Percentiles rank a stretch among this genome's conserved stretches.
Conservation (phyloP, 2,797 vertebrate genomes). For the Sebastes iracundus region DNA sequence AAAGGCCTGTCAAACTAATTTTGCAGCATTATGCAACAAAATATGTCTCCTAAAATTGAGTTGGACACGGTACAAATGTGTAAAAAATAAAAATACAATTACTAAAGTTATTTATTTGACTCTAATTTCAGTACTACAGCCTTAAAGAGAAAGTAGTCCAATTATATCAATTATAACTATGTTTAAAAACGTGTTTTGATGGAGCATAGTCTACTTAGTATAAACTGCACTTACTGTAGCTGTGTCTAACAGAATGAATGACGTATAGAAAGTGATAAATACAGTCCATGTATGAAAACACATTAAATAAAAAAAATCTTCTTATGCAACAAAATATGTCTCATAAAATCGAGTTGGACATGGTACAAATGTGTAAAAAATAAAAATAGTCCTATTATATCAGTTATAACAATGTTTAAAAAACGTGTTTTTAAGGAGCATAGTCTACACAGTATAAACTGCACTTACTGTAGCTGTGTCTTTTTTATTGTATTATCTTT, state of each 20-base stretch:
- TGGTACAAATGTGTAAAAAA: too few species aligned
- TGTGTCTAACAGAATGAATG: slow-evolving; percentile 42
- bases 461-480: background rate
- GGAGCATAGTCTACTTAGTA: background rate
- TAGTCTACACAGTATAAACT: background rate
- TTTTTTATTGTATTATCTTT: too few species aligned
- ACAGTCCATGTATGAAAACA: background rate
- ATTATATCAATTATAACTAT: background rate
- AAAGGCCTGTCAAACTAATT: slow-evolving; percentile 65
- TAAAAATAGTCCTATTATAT: too few species aligned
- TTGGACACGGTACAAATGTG: background rate
- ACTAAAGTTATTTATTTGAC: background rate
- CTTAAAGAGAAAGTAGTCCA: background rate
- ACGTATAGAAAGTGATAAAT: slow-evolving; percentile 27
- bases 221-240: background rate
- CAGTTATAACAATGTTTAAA: too few species aligned
- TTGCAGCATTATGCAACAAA: background rate
- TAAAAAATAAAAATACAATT: background rate
- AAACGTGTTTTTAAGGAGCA: too few species aligned
- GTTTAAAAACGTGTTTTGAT: background rate
- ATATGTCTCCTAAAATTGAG: background rate
- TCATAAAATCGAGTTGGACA: too few species aligned
- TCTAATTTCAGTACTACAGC: background rate
- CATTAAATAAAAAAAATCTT: background rate
- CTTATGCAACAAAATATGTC: too few species aligned